Evolutionary conservation across 2,888 invertebrate species (phyloP), one percentile per base, ranked within the genome.

Genomic region (Lasioglossum marginatum): DNA sequence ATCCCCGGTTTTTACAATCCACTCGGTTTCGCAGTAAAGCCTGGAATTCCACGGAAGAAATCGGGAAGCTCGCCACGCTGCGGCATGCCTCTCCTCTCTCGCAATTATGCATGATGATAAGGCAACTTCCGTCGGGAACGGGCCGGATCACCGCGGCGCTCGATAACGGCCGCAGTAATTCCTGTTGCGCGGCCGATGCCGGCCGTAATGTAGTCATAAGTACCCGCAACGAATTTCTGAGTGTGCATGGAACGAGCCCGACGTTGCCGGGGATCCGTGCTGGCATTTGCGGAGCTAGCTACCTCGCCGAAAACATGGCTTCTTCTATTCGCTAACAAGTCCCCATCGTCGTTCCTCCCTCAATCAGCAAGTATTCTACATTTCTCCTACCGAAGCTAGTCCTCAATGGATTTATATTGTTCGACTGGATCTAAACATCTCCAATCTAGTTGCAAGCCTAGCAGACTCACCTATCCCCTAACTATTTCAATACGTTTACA

Each of bases 201-300:
- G 27, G 70, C 77, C 45, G 84, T 89, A 89, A 89, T 82, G 84
- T 81, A 84, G 84, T 81, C 82, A 80, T 87, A 87, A 89, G 87
- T 87, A 87, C 63, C 87, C 90, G 86, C 86, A 83, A 90, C 90
- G 88, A 88, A 90, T 90, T 90, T 87, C 87, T 85, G 82, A 87
- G 85, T 79, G 83, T 81, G 79, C 74, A 76, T 70, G 48, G 81
- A 89, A 87, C 87, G 72, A 84, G 74, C 81, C 68, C 34, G 74
- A 75, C 76, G 75, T 77, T 70, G 79, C 71, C 23, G 66, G 66
- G 66, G 71, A 81, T 81, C 72, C 80, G 77, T 27, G 60, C 43
- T 16, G 34, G 19, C 16, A n/a, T 70, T 45, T 14, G 43, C 27
- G 2, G 16, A 14, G 31, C 19, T 66, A 34, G 19, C 34, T 34